Evolutionary conservation across 2,113 vertebrate species (phyloP).

Genomic region (Petroica traversi): DNA sequence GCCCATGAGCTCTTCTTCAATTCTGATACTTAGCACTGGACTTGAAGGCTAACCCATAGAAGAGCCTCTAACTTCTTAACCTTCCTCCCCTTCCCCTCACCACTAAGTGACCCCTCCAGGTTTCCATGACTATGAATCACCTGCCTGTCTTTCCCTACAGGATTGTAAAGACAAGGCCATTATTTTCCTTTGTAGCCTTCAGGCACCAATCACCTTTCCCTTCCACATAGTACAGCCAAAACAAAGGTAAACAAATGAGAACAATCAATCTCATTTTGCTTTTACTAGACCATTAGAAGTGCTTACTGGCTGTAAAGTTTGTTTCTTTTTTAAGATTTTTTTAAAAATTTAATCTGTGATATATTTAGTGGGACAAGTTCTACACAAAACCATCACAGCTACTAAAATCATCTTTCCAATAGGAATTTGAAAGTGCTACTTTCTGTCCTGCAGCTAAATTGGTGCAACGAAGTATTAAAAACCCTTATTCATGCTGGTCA

Average conservation of each 20-base stretch:
- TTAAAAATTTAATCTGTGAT: neutral
- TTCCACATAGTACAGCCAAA: neutral
- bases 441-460: neutral
- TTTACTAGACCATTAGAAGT: neutral
- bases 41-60: neutral
- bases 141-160: neutral
- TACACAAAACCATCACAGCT: neutral
- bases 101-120: neutral
- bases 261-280: neutral
- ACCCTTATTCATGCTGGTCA: neutral
- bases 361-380: neutral
- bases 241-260: neutral
- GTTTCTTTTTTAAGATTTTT: no score
- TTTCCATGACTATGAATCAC: neutral
- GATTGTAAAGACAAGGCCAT: neutral
- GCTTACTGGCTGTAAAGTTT: neutral
- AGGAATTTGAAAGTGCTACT: neutral
- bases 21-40: neutral
- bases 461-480: neutral
- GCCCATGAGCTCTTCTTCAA: neutral
- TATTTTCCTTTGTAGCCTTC: neutral
- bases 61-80: neutral
- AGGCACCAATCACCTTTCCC: neutral
- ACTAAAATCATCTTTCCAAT: neutral
- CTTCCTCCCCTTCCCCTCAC: neutral